Conservation (phyloP, 2,888 invertebrate species). For the Ophion obscuratus region DNA sequence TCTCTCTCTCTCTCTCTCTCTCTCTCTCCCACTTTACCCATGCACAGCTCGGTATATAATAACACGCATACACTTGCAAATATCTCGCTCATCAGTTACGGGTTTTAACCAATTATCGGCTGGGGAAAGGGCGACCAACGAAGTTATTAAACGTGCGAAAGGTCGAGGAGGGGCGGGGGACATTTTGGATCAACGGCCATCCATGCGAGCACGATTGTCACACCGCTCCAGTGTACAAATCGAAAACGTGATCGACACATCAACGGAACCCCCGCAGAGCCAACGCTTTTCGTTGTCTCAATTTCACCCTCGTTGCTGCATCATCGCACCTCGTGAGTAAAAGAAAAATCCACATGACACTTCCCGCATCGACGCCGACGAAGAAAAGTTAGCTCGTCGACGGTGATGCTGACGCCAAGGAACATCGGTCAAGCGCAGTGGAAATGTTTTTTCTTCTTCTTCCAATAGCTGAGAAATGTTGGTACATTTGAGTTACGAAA, state of each 20-base stretch:
- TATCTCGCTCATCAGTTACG: conserved; percentile 82
- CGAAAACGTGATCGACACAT: conserved; percentile 51
- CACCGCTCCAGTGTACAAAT: conserved; percentile 34
- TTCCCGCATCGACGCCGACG: not conserved
- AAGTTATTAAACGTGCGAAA: conserved; percentile 41
- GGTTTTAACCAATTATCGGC: conserved; percentile 82
- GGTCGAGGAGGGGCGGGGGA: conserved; percentile 8
- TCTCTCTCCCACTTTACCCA: conserved; percentile 68
- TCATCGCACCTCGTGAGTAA: conserved; percentile 10
- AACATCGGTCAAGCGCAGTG: not conserved
- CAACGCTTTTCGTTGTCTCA: conserved; percentile 52
- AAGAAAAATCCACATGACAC: conserved; percentile 31
- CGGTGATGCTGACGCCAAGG: not conserved
- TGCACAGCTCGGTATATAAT: conserved; percentile 75
- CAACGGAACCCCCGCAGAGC: conserved; percentile 50
- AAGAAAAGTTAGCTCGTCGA: not conserved
- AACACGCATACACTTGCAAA: conserved; percentile 75
- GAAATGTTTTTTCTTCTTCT: not conserved
- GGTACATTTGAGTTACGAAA: too few species aligned
- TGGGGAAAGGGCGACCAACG: conserved; percentile 36
- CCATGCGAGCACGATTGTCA: conserved; percentile 35
- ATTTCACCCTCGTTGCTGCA: conserved; percentile 54
- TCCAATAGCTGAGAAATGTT: too few species aligned
- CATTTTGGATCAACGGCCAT: conserved; percentile 60
- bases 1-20: conserved; percentile 73